Evolutionary conservation across 2,888 invertebrate genomes (phyloP).

Genomic region (Chirona hameri): DNA sequence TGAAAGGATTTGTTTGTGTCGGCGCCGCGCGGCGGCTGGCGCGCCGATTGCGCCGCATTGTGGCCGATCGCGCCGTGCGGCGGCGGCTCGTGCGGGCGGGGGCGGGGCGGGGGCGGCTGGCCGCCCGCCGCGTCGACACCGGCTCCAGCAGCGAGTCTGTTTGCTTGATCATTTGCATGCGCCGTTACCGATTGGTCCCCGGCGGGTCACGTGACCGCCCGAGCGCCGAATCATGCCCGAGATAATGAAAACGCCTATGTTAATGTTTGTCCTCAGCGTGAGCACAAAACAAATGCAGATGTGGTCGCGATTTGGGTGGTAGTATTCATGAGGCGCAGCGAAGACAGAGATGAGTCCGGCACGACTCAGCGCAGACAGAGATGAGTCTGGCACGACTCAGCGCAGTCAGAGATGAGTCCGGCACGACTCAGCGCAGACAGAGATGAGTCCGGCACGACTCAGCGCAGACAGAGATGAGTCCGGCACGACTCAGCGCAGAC

Average conservation of each 20-base stretch:
- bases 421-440: neutral
- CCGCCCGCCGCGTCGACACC: neutral
- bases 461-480: neutral
- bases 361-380: neutral
- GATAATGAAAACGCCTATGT: slow-evolving; percentile 26
- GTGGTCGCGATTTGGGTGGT: slow-evolving; percentile 12
- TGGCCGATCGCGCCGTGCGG: neutral
- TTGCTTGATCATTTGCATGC: neutral
- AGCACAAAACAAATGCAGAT: slow-evolving; percentile 27
- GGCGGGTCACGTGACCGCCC: slow-evolving; percentile 3
- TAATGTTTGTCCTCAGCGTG: slow-evolving; percentile 29
- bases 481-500: neutral
- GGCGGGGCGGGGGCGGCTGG: neutral
- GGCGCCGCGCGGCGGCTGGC: neutral
- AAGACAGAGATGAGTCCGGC: neutral
- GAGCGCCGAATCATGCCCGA: slow-evolving; percentile 13
- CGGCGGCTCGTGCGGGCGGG: slow-evolving; percentile 8
- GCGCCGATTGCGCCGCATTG: neutral
- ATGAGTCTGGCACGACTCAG: neutral
- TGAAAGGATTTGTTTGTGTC: slow-evolving; percentile 27
- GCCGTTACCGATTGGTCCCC: neutral
- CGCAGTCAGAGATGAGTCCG: neutral
- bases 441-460: neutral
- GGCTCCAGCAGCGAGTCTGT: neutral
- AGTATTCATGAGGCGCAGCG: slow-evolving; percentile 22